Conservation (phyloP, 2,888 invertebrate genomes). For the Nomada hirtipes region DNA sequence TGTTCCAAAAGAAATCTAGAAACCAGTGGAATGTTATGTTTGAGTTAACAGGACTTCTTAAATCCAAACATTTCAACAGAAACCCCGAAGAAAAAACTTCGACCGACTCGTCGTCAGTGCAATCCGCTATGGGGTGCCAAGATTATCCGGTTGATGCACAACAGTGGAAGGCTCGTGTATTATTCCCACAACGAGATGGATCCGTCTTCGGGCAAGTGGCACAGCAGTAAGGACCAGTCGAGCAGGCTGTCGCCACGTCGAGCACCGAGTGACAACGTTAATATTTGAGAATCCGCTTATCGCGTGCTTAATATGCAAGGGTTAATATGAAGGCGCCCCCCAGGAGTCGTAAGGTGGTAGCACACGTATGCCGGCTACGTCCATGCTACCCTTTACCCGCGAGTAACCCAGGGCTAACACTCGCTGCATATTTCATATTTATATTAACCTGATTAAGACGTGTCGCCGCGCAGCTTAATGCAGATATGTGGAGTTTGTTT, state of each 20-base stretch:
- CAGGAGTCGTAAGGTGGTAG: conserved; percentile 83
- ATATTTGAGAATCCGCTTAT: conserved; percentile 83
- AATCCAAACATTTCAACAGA: neutral
- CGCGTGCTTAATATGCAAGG: conserved; percentile 83
- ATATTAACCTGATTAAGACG: conserved; percentile 85
- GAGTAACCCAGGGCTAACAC: conserved; percentile 75
- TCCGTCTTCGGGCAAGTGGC: conserved; percentile 71
- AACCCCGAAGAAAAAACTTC: neutral
- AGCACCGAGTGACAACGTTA: conserved; percentile 76
- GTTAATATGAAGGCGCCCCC: conserved; percentile 84
- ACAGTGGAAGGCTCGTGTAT: conserved; percentile 59
- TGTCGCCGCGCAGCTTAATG: conserved; percentile 83
- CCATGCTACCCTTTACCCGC: conserved; percentile 78
- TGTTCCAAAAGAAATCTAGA: too few species aligned
- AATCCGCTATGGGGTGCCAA: conserved; percentile 29
- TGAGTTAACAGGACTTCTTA: neutral
- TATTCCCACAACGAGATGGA: conserved; percentile 68
- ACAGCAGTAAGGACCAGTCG: conserved; percentile 66
- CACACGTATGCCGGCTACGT: conserved; percentile 79
- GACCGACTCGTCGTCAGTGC: neutral
- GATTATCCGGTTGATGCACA: conserved; percentile 53
- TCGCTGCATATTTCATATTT: conserved; percentile 84
- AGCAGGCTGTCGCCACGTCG: conserved; percentile 62
- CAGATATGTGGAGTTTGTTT: conserved; percentile 84
- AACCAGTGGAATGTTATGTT: neutral